A percentile compares a stretch with the other conserved stretches of the same genome.
Evolutionary conservation across 2,888 invertebrate genomes (phyloP).

Genomic region (Formica aserva): DNA sequence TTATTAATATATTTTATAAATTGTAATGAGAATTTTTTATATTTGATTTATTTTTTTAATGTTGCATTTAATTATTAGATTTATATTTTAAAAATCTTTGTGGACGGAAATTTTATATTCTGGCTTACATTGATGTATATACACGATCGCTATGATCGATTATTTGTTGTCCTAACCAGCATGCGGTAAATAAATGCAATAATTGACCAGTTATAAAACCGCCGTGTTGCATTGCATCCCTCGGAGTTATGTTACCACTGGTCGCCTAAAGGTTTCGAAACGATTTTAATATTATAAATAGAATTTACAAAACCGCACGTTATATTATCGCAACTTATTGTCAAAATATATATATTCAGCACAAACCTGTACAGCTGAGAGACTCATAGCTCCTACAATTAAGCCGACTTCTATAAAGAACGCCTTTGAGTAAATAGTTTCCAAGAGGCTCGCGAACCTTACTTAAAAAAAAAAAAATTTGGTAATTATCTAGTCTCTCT

Average conservation of each 20-base stretch:
- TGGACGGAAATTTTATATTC: not conserved
- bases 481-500: not conserved
- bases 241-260: slow-evolving; percentile 53
- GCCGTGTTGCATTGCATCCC: slow-evolving; percentile 65
- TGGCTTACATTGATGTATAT: slow-evolving; percentile 42
- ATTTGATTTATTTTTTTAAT: not conserved
- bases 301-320: not conserved
- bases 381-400: slow-evolving; percentile 15
- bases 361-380: slow-evolving; percentile 32
- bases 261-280: slow-evolving; percentile 60
- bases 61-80: not conserved
- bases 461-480: not conserved
- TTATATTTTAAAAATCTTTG: not conserved
- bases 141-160: slow-evolving; percentile 66
- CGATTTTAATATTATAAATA: not conserved
- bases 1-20: slow-evolving; percentile 8
- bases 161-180: slow-evolving; percentile 71
- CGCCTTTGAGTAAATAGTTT: not conserved
- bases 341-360: not conserved
- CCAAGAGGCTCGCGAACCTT: slow-evolving; percentile 24
- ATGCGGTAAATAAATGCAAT: slow-evolving; percentile 67
- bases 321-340: not conserved
- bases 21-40: not conserved
- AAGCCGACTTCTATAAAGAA: slow-evolving; percentile 22
- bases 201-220: slow-evolving; percentile 68